Conservation (phyloP, 2,113 vertebrate genomes). For the Aix galericulata region DNA sequence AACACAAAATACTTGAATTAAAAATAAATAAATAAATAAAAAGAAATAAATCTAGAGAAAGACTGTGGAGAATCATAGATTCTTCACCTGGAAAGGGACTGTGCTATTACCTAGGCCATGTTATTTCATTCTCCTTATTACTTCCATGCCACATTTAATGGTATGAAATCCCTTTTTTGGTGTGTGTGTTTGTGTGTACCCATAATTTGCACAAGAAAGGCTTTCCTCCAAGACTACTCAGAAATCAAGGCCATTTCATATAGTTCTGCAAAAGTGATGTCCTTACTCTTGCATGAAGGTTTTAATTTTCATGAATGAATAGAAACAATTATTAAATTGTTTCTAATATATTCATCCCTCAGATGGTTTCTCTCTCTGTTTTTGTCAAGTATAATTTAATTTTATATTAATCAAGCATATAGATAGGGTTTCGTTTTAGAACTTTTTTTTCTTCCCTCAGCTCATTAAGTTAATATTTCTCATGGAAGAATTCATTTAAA, state of each 20-base stretch:
- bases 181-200: neutral
- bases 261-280: neutral
- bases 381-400: neutral
- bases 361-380: neutral
- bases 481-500: neutral
- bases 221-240: neutral
- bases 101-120: neutral
- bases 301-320: neutral
- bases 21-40: neutral
- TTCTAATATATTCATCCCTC: neutral
- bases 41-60: neutral
- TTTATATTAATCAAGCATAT: neutral
- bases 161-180: neutral
- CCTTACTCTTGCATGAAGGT: neutral
- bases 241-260: neutral
- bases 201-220: neutral
- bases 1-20: too few relatives aligned
- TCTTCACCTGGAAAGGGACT: neutral
- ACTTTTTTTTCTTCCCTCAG: accelerated
- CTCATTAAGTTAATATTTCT: neutral
- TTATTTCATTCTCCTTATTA: neutral
- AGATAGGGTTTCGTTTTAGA: neutral
- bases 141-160: neutral
- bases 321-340: neutral
- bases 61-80: neutral